Evolutionary conservation across 1,140 invertebrate species (phyloP).

Genomic region (Drosophila simulans): DNA sequence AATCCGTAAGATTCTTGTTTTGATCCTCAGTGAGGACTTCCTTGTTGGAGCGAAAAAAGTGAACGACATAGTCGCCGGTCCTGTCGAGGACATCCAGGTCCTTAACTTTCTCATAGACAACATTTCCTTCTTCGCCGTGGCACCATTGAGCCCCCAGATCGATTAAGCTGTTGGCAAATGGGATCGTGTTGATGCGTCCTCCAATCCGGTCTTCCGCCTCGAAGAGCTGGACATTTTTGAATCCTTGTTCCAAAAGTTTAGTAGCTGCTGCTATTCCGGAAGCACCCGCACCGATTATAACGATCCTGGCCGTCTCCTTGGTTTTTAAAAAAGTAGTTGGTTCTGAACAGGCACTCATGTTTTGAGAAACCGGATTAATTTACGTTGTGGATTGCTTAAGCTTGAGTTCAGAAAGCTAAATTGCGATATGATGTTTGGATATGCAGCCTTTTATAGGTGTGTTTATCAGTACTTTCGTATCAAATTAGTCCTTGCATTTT

Average conservation of each 20-base stretch:
- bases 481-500: not conserved
- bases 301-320: slow-evolving; percentile 72
- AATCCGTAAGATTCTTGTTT: slow-evolving; percentile 35
- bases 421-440: not conserved
- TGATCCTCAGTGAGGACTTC: slow-evolving; percentile 68
- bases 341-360: slow-evolving; percentile 21
- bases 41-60: slow-evolving; percentile 81
- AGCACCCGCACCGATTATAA: slow-evolving; percentile 87
- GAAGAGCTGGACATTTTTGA: slow-evolving; percentile 85
- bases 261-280: slow-evolving; percentile 87
- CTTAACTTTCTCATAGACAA: slow-evolving; percentile 88
- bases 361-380: not conserved
- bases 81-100: slow-evolving; percentile 86
- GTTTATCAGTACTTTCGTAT: not conserved
- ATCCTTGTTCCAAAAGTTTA: slow-evolving; percentile 85
- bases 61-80: slow-evolving; percentile 33
- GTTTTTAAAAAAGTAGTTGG: slow-evolving; percentile 10
- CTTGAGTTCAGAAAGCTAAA: not conserved
- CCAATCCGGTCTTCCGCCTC: slow-evolving; percentile 91
- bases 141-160: slow-evolving; percentile 93
- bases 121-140: slow-evolving; percentile 91
- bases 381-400: not conserved
- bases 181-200: slow-evolving; percentile 87
- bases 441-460: slow-evolving; percentile 18
- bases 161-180: slow-evolving; percentile 87